Conservation (phyloP, 2,888 invertebrate species). For the Itoplectis maculator region DNA sequence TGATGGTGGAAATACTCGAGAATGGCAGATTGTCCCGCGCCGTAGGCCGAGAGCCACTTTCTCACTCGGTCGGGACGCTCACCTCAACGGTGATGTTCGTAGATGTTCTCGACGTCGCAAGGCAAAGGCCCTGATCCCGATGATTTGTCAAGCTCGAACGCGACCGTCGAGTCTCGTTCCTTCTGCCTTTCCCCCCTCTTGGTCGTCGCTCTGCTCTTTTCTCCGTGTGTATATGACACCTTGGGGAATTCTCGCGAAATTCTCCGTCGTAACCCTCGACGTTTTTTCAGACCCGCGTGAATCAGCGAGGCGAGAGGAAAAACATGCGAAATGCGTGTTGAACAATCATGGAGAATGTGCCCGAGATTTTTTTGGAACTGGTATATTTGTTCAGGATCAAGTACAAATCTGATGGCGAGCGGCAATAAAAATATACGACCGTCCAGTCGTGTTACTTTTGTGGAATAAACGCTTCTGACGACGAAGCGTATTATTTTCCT, state of each 20-base stretch:
- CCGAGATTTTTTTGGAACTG: conserved; percentile 1
- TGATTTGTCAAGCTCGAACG: conserved; percentile 55
- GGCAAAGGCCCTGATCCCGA: conserved; percentile 46
- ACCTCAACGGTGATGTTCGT: neutral
- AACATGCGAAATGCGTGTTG: conserved; percentile 14
- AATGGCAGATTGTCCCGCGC: conserved; percentile 36
- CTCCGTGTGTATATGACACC: conserved; percentile 2
- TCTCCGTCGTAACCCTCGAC: neutral
- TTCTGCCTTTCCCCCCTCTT: neutral
- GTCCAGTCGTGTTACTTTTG: neutral
- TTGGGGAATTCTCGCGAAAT: conserved; percentile 44
- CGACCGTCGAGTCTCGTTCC: conserved; percentile 12
- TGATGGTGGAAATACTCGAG: conserved; percentile 46
- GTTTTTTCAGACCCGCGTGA: neutral
- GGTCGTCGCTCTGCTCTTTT: neutral
- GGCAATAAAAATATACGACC: neutral
- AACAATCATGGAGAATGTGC: conserved; percentile 29
- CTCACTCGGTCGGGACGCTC: conserved; percentile 20
- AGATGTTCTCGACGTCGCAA: conserved; percentile 29
- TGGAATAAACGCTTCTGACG: neutral
- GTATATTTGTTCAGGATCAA: conserved; percentile 33
- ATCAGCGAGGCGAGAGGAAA: conserved; percentile 8
- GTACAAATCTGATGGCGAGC: neutral
- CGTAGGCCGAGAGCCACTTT: conserved; percentile 42
- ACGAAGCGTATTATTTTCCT: neutral